Evolutionary conservation across 2,888 invertebrate species (phyloP).

Genomic region (Bembecia ichneumoniformis): DNA sequence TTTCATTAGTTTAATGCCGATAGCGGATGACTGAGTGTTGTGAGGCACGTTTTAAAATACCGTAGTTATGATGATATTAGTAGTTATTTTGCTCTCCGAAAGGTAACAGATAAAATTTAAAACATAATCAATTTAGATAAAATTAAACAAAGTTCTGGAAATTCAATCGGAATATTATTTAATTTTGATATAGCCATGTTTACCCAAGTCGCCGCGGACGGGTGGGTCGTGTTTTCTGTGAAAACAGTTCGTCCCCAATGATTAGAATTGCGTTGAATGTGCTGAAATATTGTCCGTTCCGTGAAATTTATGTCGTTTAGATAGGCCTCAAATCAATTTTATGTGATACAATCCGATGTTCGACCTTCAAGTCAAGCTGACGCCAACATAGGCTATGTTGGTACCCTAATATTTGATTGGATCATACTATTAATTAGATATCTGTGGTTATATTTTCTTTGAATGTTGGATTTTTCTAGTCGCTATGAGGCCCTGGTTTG

Average conservation of each 20-base stretch:
- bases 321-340: constrained; percentile 54
- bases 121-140: too few species aligned
- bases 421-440: constrained; percentile 28
- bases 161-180: constrained; percentile 57
- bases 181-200: constrained; percentile 56
- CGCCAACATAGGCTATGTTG: constrained; percentile 58
- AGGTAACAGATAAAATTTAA: too few species aligned
- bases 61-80: too few species aligned
- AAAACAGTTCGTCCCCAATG: constrained; percentile 35
- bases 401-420: constrained; percentile 43
- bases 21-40: too few species aligned
- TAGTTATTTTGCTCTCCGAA: too few species aligned
- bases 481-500: too few species aligned
- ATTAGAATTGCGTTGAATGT: constrained; percentile 19
- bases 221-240: constrained; percentile 50
- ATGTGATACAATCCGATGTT: constrained; percentile 42
- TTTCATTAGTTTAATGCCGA: too few species aligned
- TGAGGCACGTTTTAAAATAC: too few species aligned
- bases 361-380: constrained; percentile 35
- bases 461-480: too few species aligned
- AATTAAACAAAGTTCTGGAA: constrained; percentile 25
- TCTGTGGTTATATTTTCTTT: too few species aligned
- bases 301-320: constrained; percentile 43
- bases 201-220: constrained; percentile 36
- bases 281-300: constrained; percentile 35